Conservation (phyloP, 2,888 invertebrate species). For the Plebejus anna region DNA sequence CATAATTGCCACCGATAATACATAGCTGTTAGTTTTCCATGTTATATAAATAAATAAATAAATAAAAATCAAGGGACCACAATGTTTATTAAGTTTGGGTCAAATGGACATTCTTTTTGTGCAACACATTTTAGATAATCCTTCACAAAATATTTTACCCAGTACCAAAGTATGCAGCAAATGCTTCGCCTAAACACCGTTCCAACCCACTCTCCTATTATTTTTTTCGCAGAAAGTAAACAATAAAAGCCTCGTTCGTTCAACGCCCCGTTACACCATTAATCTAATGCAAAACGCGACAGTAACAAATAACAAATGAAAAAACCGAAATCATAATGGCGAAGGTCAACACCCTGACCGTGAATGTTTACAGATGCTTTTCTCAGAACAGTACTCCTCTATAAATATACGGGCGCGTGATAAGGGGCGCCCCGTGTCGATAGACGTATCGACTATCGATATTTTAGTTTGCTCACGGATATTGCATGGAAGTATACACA, state of each 20-base stretch:
- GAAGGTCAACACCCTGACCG: constrained; percentile 39
- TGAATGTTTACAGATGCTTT: constrained; percentile 38
- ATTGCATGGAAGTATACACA: not conserved
- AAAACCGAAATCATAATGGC: constrained; percentile 32
- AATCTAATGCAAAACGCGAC: constrained; percentile 10
- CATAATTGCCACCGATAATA: too few relatives aligned
- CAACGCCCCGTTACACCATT: not conserved
- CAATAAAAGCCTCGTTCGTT: not conserved
- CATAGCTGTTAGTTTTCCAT: too few relatives aligned
- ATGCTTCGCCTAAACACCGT: too few relatives aligned
- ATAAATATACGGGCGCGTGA: constrained; percentile 37
- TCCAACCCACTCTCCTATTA: not conserved
- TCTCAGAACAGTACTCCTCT: constrained; percentile 35
- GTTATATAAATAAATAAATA: too few relatives aligned
- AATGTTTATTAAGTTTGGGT: too few relatives aligned
- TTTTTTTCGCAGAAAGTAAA: not conserved
- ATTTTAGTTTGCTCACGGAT: constrained; percentile 1
- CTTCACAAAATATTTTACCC: too few relatives aligned
- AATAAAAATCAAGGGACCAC: too few relatives aligned
- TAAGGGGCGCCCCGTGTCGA: constrained; percentile 24
- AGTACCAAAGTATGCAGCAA: too few relatives aligned
- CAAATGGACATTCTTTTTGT: too few relatives aligned
- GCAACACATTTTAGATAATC: too few relatives aligned
- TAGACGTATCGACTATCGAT: constrained; percentile 24
- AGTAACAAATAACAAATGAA: constrained; percentile 10